These are phyloP conservation scores for Ranitomeya variabilis DNA, from an alignment of 2,113 vertebrate species.

Conservation along the genomic window DNA sequence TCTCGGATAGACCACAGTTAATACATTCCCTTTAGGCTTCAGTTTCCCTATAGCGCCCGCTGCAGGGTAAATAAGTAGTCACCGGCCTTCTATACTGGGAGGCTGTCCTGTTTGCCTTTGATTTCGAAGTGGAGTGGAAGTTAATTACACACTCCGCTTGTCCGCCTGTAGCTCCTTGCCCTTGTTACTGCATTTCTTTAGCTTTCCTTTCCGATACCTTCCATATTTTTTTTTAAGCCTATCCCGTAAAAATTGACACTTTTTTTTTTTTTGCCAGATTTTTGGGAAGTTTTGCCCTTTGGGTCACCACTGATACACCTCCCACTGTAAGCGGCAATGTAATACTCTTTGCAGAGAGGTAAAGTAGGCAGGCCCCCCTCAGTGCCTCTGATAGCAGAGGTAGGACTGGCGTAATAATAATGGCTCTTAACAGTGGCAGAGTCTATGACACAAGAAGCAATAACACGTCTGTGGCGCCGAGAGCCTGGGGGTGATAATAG, in stretches of 20 bases:
- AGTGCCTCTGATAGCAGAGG: constrained; percentile 49
- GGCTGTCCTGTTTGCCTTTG: constrained; percentile 18
- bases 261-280: not conserved
- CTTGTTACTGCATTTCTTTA: constrained; percentile 71
- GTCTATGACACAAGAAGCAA: constrained; percentile 62
- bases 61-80: not conserved
- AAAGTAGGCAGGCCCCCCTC: constrained; percentile 53
- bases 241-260: constrained; percentile 6
- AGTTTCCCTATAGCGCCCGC: not conserved
- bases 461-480: constrained; percentile 52
- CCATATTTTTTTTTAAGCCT: not conserved
- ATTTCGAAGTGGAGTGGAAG: constrained; percentile 65
- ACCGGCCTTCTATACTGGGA: not conserved
- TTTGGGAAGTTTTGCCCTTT: constrained; percentile 30
- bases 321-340: constrained; percentile 31
- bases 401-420: constrained; percentile 47
- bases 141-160: constrained; percentile 76
- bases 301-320: constrained; percentile 27
- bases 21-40: not conserved
- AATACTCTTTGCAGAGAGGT: constrained; percentile 46
- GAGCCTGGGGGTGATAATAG: constrained; percentile 49
- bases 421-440: constrained; percentile 59
- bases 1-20: not conserved
- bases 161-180: constrained; percentile 74
- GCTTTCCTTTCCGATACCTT: constrained; percentile 49